Evolutionary conservation across 2,113 vertebrate species (phyloP), one percentile per base, ranked within the genome.

Genomic region (Labrus mixtus): DNA sequence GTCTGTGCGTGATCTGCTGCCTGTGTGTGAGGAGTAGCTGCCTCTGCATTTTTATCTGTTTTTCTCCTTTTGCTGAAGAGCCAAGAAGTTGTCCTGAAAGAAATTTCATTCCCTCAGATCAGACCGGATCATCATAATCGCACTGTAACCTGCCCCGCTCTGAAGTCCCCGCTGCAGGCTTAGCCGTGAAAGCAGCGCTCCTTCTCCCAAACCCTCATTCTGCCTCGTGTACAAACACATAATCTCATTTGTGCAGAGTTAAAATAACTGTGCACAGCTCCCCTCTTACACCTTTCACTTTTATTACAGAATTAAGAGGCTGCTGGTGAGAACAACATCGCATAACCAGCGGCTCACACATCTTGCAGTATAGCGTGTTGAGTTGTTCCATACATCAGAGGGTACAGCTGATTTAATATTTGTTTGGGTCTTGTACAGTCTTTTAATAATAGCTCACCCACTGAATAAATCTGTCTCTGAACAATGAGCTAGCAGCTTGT

Each of bases 101-200:
- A 82, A 83, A 86, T 81, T 69, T 73, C 41, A 83, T 88, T 88
- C 89, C 68, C 62, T 65, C 79, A 86, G 79, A 89, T 90, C 82
- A 78, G 83, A 89, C 82, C 74, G 79, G 83, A 89, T 92, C 79
- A 84, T 83, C 68, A 70, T 87, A 87, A 90, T 86, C 73, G 25
- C 73, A 74, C 69, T 65, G 76, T 86, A 87, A 88, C 87, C 83
- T 83, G 53, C 84, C 62, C 43, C 25, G 55, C 83, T 74, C 62
- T 1, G 60, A 60, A 29, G 73, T 69, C 75, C 53, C 46, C 0
- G 36, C 85, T 10, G 25, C 69, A 76, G 79, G 86, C 85, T 87
- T 77, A 83, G 65, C 69, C 50, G 0, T 61, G 48, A 83, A 82
- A 74, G 79, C 68, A 87, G 83, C 78, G 64, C 83, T 80, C 55